phyloP scores from a whole-genome alignment of 2,113 vertebrate genomes.

The Hymenochirus boettgeri region DNA sequence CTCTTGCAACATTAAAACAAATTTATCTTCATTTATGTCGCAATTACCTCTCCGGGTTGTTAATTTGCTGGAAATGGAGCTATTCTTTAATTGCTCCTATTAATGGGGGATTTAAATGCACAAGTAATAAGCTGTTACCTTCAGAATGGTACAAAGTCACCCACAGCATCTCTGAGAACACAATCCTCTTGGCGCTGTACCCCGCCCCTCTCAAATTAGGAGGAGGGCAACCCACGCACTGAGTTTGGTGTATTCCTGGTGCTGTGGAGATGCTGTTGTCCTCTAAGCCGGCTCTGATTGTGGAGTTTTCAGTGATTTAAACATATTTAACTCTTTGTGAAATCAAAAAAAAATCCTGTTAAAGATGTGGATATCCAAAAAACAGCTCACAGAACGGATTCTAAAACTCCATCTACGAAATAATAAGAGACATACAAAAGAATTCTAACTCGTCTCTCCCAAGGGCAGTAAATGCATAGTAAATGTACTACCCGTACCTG shows the following conservation, averaged over 20 bases:
- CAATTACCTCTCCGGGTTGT: conserved; percentile 57
- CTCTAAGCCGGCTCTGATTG: background rate
- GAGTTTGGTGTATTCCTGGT: background rate
- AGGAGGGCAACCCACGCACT: background rate
- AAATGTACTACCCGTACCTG: background rate
- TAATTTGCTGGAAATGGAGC: conserved; percentile 72
- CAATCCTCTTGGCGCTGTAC: background rate
- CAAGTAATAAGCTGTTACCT: conserved; percentile 82
- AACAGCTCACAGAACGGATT: too few species aligned
- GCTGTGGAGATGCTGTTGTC: background rate
- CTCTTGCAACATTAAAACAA: conserved; percentile 56
- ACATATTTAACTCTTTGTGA: too few species aligned
- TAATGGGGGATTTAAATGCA: conserved; percentile 74
- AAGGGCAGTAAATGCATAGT: background rate
- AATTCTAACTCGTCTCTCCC: background rate
- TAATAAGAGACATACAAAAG: background rate
- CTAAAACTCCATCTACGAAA: background rate
- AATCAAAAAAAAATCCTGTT: too few species aligned
- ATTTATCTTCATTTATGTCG: conserved; percentile 63
- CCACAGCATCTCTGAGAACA: conserved; percentile 20
- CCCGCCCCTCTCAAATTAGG: conserved; percentile 7
- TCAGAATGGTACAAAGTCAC: conserved; percentile 67
- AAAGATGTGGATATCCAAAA: too few species aligned
- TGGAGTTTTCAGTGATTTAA: too few species aligned
- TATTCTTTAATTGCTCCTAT: conserved; percentile 80